These are phyloP conservation scores for Myripristis murdjan DNA, from an alignment of 2,797 vertebrate genomes.

Conservation along the genomic window DNA sequence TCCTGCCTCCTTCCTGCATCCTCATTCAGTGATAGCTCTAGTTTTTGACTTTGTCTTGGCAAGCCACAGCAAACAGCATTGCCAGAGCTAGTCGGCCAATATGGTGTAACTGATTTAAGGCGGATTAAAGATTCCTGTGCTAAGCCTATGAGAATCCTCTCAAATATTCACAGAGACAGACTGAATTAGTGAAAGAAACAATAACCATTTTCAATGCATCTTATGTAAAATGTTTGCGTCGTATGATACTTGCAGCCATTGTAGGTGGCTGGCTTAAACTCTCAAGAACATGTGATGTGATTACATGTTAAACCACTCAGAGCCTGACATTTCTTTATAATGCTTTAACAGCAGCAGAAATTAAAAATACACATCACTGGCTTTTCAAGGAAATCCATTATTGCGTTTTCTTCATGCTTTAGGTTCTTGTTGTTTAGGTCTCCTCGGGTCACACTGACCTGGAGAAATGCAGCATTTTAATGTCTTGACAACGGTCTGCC, in stretches of 20 bases:
- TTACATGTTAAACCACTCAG: slow-evolving; percentile 47
- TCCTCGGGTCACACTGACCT: neutral
- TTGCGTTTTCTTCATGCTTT: slow-evolving; percentile 8
- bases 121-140: slow-evolving; percentile 82
- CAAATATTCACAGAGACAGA: slow-evolving; percentile 82
- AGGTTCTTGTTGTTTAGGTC: slow-evolving; percentile 11
- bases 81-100: slow-evolving; percentile 75
- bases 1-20: slow-evolving; percentile 34
- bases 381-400: neutral
- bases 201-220: slow-evolving; percentile 71
- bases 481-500: neutral
- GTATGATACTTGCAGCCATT: slow-evolving; percentile 52
- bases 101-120: slow-evolving; percentile 86
- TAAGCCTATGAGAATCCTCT: slow-evolving; percentile 82
- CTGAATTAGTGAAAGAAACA: slow-evolving; percentile 80
- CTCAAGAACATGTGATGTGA: slow-evolving; percentile 51
- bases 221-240: slow-evolving; percentile 63
- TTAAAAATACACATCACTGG: slow-evolving; percentile 33
- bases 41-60: slow-evolving; percentile 77
- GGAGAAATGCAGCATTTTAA: neutral
- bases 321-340: slow-evolving; percentile 22
- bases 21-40: slow-evolving; percentile 71
- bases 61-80: slow-evolving; percentile 62
- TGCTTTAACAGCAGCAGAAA: slow-evolving; percentile 8
- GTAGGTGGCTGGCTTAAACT: slow-evolving; percentile 48